Evolutionary conservation across 2,888 invertebrate species (phyloP), one percentile per base, ranked within the genome.

Genomic region (Hermaeophaga mercurialis): DNA sequence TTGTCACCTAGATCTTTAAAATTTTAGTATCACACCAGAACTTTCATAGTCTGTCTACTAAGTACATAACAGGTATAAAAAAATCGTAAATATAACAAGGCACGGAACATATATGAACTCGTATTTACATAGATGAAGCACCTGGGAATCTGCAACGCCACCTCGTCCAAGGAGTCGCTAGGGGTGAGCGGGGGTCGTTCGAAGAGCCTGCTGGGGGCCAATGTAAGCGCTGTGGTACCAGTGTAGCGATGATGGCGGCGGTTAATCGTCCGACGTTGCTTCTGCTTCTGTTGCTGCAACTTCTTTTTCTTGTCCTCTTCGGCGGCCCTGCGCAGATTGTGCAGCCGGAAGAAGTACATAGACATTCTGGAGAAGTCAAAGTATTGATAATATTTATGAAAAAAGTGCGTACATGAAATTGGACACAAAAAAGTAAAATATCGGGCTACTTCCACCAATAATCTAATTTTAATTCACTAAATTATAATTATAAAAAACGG

Each of bases 301-400:
- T 84, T 81, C 73, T 83, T 85, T 75, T 85, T 85, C 65, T 85
- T 83, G 75, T 86, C 85, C 73, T 84, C 84, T 79, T 91, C 91
- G 80, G 90, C 90, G 77, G 89, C 89, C 64, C 93, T 87, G 79
- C 88, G 91, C 77, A 90, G 85, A 82, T 91, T 92, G 86, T 91
- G 94, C 78, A 93, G 87, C 71, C 94, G 93, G 82, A 94, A 94
- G 89, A 94, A 94, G 86, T 93, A 94, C 85, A 94, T 87, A 84
- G 93, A 93, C 93, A 93, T 93, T 82, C 86, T 89, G 81, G 18
- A 36, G 58, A 56, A 45, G 12, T 24, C 12, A 28, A 18, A 34
- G 44, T 17, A 11, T n/a, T 36, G 36, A 36, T 36, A 36, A 17
- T 15, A 15, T 36, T n/a, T n/a, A n/a, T n/a, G n/a, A 28, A 28